phyloP scores from a whole-genome alignment of 2,797 vertebrate genomes.

The Mus caroli region DNA sequence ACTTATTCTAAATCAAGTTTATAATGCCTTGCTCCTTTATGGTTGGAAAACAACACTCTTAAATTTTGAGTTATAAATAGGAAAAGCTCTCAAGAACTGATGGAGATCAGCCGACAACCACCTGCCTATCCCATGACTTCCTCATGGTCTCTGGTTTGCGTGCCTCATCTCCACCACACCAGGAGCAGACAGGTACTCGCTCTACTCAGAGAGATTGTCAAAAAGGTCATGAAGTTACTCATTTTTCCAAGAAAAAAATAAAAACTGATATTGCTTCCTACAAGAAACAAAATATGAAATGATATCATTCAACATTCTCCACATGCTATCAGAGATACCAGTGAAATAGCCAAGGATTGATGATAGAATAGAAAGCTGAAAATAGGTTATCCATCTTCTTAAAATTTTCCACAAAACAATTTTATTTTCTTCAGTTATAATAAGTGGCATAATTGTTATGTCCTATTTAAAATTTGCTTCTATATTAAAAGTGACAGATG shows the following conservation, averaged over 20 bases:
- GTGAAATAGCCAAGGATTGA: conserved; percentile 69
- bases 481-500: conserved; percentile 78
- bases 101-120: neutral
- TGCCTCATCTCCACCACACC: neutral
- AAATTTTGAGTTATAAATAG: conserved; percentile 43
- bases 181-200: neutral
- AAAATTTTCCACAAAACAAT: conserved; percentile 73
- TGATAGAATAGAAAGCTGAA: conserved; percentile 55
- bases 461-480: conserved; percentile 5
- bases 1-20: conserved; percentile 36
- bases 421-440: conserved; percentile 79
- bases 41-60: conserved; percentile 53
- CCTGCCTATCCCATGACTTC: neutral
- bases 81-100: neutral
- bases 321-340: conserved; percentile 71
- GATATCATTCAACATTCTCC: conserved; percentile 39
- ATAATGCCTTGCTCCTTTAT: conserved; percentile 54
- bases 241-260: conserved; percentile 3
- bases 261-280: neutral
- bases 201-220: neutral
- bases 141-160: neutral
- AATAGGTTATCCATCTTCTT: conserved; percentile 67
- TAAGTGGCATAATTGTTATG: conserved; percentile 69
- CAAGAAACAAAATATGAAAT: conserved; percentile 51
- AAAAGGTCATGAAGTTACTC: conserved; percentile 9